phyloP scores from a whole-genome alignment of 2,113 vertebrate genomes.

The Sinocyclocheilus anophthalmus region DNA sequence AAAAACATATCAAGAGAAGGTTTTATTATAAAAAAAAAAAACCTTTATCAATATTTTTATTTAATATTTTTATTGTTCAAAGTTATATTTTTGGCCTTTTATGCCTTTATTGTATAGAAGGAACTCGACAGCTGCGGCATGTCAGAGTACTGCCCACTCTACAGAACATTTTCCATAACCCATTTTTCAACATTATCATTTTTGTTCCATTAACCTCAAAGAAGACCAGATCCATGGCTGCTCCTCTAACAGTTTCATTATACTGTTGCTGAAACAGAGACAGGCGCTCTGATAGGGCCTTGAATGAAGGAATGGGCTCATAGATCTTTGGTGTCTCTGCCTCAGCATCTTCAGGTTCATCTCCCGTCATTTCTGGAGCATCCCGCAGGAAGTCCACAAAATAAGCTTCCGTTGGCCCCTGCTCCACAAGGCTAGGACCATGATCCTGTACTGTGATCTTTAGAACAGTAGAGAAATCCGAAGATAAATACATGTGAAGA shows the following conservation, averaged over 20 bases:
- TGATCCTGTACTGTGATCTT: conserved; percentile 79
- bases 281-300: conserved; percentile 75
- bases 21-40: no score
- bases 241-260: conserved; percentile 80
- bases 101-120: no score
- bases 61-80: no score
- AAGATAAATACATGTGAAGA: background rate
- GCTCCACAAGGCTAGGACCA: conserved; percentile 66
- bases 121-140: background rate
- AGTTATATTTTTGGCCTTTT: no score
- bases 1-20: no score
- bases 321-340: conserved; percentile 82
- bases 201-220: conserved; percentile 75
- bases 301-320: conserved; percentile 78
- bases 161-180: background rate
- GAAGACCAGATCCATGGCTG: conserved; percentile 84
- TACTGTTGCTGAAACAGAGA: conserved; percentile 77
- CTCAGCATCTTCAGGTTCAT: conserved; percentile 77
- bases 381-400: conserved; percentile 86
- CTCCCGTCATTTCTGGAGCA: conserved; percentile 75
- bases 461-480: background rate
- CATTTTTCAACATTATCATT: background rate
- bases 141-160: background rate
- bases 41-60: no score
- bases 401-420: conserved; percentile 67